Evolutionary conservation across 2,113 vertebrate genomes (phyloP).

Genomic region (Mixornis gularis): DNA sequence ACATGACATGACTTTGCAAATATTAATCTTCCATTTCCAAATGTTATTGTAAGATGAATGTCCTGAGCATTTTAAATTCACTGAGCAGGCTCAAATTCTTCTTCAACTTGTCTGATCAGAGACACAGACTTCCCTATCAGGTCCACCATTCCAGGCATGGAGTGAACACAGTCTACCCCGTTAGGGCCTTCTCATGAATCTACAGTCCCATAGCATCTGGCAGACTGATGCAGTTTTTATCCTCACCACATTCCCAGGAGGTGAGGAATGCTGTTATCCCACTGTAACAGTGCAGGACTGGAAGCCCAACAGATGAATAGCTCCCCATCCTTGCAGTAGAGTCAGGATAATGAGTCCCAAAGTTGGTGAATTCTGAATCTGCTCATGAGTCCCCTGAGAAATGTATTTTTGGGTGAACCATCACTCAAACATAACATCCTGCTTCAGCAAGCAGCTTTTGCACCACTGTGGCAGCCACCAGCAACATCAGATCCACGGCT

Average conservation of each 20-base stretch:
- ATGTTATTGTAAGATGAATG: not conserved
- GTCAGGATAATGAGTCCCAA: not conserved
- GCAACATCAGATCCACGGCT: rapidly evolving
- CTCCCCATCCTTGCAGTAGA: not conserved
- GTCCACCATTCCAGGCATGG: not conserved
- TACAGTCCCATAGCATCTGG: not conserved
- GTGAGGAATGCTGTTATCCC: not conserved
- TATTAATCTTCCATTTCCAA: not conserved
- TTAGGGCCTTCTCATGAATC: not conserved
- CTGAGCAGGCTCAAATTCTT: not conserved
- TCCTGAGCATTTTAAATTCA: not conserved
- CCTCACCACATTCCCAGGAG: not conserved
- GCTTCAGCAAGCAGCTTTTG: not conserved
- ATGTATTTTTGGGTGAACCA: not conserved
- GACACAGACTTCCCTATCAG: not conserved
- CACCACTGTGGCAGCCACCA: rapidly evolving
- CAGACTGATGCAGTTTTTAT: not conserved
- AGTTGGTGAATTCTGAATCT: not conserved
- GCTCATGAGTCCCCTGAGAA: not conserved
- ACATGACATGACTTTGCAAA: not conserved
- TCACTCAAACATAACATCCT: not conserved
- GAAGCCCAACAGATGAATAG: not conserved
- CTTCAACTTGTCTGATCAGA: not conserved
- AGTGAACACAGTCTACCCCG: not conserved
- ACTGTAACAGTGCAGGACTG: not conserved